Evolutionary conservation across 2,113 vertebrate species (phyloP), one percentile per base, ranked within the genome.

Genomic region (Dipodomys ordii): DNA sequence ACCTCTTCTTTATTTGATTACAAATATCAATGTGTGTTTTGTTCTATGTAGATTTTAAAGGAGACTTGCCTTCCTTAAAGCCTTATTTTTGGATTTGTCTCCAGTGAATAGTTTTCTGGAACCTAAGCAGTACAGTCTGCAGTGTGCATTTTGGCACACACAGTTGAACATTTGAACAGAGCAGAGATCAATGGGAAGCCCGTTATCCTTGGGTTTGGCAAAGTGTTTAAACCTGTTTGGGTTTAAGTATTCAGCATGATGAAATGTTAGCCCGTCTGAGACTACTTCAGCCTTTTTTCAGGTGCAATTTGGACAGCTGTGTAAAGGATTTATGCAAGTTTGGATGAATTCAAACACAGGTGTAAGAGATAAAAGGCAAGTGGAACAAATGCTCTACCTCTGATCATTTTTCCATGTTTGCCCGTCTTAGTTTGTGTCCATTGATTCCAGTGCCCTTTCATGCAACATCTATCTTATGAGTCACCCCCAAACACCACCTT

Each of bases 361-460:
- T 98, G 98, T 98, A 97, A 95, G 97, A 98, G 97, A 98, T 98
- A 98, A 98, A 98, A 98, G 98, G 96, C 96, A 90, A 97, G 97
- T 96, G 96, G 97, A 97, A 97, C 83, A 97, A 98, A 98, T 95
- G 95, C 88, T 95, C 96, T 81, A 96, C 96, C 94, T 96, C 96
- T 92, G 97, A 98, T 97, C 90, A 91, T 98, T 98, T 98, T 98
- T 97, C 97, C 97, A 97, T 97, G 94, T 95, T 97, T 97, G 83
- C 94, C 35, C 8, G 16, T 96, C 96, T 97, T 95, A 95, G 94
- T 65, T 65, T 90, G 85, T 97, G 97, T 96, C 97, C 97, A 90
- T 92, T 97, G 95, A 96, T 97, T 97, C 94, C 95, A 95, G 88
- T 92, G 92, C 93, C 96, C 95, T 96, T 98, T 98, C 96, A 97